These are phyloP conservation scores for Gryon sp. DNA, from an alignment of 1,140 invertebrate species.

Conservation along the genomic window DNA sequence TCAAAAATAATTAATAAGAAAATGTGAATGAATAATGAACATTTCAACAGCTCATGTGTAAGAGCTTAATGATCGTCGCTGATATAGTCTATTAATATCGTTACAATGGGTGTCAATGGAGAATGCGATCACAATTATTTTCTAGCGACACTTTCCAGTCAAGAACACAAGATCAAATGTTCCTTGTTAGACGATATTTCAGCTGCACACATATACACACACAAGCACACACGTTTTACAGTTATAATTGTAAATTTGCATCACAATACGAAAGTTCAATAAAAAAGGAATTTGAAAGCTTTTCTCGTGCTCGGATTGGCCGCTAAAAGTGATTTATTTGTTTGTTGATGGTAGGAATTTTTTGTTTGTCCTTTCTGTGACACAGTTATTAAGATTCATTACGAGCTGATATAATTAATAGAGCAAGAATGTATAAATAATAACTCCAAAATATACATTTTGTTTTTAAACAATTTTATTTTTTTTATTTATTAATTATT, in stretches of 20 bases:
- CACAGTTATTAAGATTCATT: no score
- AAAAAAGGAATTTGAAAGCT: no score
- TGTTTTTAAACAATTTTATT: no score
- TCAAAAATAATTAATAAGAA: constrained; percentile 43
- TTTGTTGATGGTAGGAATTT: no score
- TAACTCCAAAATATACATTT: no score
- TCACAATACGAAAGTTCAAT: constrained; percentile 60
- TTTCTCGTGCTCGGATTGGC: no score
- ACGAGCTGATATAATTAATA: no score
- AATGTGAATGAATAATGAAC: constrained; percentile 35
- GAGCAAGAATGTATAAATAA: no score
- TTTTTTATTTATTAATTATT: no score
- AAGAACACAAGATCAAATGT: constrained; percentile 25
- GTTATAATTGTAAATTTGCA: constrained; percentile 56
- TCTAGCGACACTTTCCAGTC: constrained; percentile 25
- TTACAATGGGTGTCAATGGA: constrained; percentile 50
- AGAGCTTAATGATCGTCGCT: constrained; percentile 46
- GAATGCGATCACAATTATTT: constrained; percentile 54
- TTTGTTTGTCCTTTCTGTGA: no score
- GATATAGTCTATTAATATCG: constrained; percentile 47
- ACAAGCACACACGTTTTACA: no score
- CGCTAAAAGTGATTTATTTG: constrained; percentile 44
- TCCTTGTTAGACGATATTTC: constrained; percentile 5
- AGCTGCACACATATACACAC: constrained; percentile 13
- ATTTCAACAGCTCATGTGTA: constrained; percentile 22